Percentiles rank a stretch among this genome's conserved stretches.
phyloP scores from a whole-genome alignment of 2,113 vertebrate species.

The Sakesphorus luctuosus region DNA sequence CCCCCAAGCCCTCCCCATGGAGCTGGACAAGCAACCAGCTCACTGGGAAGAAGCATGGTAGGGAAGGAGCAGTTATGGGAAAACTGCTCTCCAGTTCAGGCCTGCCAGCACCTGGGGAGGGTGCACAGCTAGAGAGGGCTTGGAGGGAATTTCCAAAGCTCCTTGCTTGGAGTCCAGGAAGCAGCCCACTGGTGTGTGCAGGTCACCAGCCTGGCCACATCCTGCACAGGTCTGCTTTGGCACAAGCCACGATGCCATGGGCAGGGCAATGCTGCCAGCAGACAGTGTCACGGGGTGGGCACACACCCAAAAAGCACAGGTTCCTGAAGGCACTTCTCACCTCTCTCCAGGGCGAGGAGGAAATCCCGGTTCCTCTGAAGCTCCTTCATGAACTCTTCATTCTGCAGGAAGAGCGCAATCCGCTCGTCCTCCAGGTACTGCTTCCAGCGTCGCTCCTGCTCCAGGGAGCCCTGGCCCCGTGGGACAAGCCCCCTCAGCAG shows the following conservation, averaged over 20 bases:
- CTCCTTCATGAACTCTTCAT: constrained; percentile 97
- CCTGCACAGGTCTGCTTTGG: background rate
- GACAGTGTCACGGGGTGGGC: background rate
- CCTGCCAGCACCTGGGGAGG: background rate
- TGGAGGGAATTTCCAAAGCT: background rate
- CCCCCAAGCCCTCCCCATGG: background rate
- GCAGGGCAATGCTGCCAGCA: background rate
- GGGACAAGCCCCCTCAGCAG: background rate
- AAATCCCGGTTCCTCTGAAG: constrained; percentile 95
- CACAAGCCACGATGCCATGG: fast-evolving
- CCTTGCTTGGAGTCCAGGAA: background rate
- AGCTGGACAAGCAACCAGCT: background rate
- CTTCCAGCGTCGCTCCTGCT: constrained; percentile 91
- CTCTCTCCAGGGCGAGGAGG: constrained; percentile 94
- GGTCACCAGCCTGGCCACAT: background rate
- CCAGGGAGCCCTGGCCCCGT: constrained; percentile 44
- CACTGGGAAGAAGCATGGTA: fast-evolving
- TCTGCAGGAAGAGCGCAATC: constrained; percentile 94
- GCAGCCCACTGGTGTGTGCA: background rate
- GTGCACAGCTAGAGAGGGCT: background rate
- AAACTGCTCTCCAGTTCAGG: background rate
- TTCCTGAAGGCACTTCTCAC: constrained; percentile 58
- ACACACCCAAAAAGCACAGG: background rate
- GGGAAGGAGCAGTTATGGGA: background rate
- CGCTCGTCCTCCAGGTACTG: constrained; percentile 96